These are phyloP conservation scores for Sylvietta virens DNA, from an alignment of 2,113 vertebrate genomes.

Conservation along the genomic window DNA sequence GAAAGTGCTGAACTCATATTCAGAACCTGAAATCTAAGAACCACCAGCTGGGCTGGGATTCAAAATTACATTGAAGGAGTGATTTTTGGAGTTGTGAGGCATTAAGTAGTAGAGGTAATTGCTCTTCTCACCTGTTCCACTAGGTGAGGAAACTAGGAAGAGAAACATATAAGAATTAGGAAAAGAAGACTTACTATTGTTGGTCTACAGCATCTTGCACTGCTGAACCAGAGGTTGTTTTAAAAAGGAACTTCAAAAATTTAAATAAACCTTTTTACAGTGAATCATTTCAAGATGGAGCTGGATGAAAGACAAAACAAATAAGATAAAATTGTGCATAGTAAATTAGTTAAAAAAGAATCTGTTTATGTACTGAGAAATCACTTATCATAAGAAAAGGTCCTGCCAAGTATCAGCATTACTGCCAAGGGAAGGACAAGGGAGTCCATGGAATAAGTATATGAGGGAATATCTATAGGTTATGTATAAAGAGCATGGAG, in stretches of 20 bases:
- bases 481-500: background rate
- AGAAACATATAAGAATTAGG: slow-evolving; percentile 60
- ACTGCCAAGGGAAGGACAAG: background rate
- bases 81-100: slow-evolving; percentile 44
- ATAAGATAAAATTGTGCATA: slow-evolving; percentile 25
- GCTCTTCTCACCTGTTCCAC: slow-evolving; percentile 68
- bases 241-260: slow-evolving; percentile 42
- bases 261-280: slow-evolving; percentile 46
- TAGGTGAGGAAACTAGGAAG: slow-evolving; percentile 45
- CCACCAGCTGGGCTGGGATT: slow-evolving; percentile 57
- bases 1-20: slow-evolving; percentile 60
- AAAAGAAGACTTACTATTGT: slow-evolving; percentile 31
- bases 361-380: slow-evolving; percentile 10
- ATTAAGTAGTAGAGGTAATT: slow-evolving; percentile 53
- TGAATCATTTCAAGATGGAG: slow-evolving; percentile 43
- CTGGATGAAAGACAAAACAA: slow-evolving; percentile 53
- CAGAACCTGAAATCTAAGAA: slow-evolving; percentile 63
- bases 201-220: slow-evolving; percentile 9
- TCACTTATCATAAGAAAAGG: background rate
- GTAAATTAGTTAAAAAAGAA: slow-evolving; percentile 21
- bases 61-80: slow-evolving; percentile 49
- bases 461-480: background rate
- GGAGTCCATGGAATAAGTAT: background rate
- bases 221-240: slow-evolving; percentile 19
- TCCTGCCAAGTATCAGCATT: background rate